phyloP scores from a whole-genome alignment of 2,113 vertebrate genomes.

The Clarias batrachus region DNA sequence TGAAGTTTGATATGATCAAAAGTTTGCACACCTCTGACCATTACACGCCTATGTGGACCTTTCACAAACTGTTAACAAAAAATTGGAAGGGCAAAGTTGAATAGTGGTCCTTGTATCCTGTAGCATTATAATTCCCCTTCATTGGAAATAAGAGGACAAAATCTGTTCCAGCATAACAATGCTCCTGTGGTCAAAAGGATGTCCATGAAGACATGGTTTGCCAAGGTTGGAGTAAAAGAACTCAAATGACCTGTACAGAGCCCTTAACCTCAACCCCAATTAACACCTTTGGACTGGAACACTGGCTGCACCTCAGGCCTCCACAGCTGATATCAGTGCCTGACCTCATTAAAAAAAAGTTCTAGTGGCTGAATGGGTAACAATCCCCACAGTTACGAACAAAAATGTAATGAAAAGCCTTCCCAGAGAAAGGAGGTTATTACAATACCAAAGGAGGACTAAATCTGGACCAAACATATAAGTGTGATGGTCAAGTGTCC shows the following conservation, averaged over 20 bases:
- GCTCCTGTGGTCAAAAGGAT: background rate
- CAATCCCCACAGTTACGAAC: background rate
- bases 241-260: background rate
- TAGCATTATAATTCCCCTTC: background rate
- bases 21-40: background rate
- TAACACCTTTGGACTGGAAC: background rate
- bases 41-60: background rate
- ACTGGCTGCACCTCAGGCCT: background rate
- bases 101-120: background rate
- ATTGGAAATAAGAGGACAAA: background rate
- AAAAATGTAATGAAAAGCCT: background rate
- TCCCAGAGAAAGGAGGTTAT: background rate
- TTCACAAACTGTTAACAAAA: background rate
- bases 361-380: background rate
- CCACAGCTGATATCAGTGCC: background rate
- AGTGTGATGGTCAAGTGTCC: too few relatives aligned
- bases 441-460: background rate
- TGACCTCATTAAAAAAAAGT: background rate
- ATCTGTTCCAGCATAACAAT: background rate
- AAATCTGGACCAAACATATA: too few relatives aligned
- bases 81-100: background rate
- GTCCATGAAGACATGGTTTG: background rate
- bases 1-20: background rate
- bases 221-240: background rate
- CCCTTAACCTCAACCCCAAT: background rate